phyloP scores from a whole-genome alignment of 2,797 vertebrate genomes.

The Carapus acus region DNA sequence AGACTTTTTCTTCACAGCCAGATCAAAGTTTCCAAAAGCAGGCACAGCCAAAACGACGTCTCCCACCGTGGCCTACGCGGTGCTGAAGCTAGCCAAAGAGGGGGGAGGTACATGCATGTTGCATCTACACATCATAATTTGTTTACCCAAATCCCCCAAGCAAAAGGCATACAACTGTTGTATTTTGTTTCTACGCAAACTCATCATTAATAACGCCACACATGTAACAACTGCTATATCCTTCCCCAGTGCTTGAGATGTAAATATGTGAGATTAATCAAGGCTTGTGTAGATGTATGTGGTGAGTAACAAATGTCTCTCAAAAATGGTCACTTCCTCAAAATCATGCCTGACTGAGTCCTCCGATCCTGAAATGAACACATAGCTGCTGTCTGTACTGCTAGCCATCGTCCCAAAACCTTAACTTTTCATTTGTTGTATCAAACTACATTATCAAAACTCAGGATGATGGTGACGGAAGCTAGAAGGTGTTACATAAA shows the following conservation, averaged over 20 bases:
- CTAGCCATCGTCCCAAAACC: slow-evolving; percentile 7
- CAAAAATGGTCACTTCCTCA: slow-evolving; percentile 51
- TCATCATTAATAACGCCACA: slow-evolving; percentile 12
- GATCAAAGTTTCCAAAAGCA: slow-evolving; percentile 73
- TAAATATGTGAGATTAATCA: too few species aligned
- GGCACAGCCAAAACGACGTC: slow-evolving; percentile 73
- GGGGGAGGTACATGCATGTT: slow-evolving; percentile 60
- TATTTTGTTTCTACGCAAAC: slow-evolving; percentile 11
- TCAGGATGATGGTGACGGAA: slow-evolving; percentile 69
- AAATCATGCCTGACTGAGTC: slow-evolving; percentile 19
- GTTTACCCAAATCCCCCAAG: too few species aligned
- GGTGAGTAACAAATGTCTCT: slow-evolving; percentile 29
- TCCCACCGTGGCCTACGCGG: slow-evolving; percentile 57
- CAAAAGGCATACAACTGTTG: slow-evolving; percentile 6
- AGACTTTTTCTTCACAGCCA: slow-evolving; percentile 66
- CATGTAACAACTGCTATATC: too few species aligned
- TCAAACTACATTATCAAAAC: too few species aligned
- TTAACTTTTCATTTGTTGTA: too few species aligned
- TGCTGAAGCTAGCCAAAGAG: slow-evolving; percentile 41
- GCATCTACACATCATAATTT: slow-evolving; percentile 19
- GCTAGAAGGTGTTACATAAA: slow-evolving; percentile 26
- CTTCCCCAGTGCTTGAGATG: too few species aligned
- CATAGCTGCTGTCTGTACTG: slow-evolving; percentile 43
- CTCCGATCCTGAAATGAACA: slow-evolving; percentile 21
- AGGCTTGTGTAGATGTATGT: too few species aligned